Base-by-base conservation (phyloP, 2,113 vertebrate genomes). In the Tursiops truncatus region DNA sequence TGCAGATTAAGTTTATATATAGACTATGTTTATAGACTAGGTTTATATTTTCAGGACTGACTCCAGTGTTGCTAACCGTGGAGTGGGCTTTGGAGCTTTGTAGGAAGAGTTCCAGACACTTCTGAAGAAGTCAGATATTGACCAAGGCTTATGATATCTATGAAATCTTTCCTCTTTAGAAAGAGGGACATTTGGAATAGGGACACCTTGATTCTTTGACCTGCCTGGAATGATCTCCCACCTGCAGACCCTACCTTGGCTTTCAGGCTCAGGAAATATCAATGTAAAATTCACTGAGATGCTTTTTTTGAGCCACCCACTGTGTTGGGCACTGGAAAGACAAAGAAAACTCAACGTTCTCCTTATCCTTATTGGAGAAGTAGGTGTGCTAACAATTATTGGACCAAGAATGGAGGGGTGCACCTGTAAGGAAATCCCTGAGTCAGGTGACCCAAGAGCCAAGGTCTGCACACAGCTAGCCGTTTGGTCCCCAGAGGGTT, bases 101-200 rank as follows among this genome's bases (percentile, higher is more conserved):
- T 13, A 58, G 28, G 15, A 82, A 94, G 50, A 50, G 31, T 73
- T 77, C 3, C 14, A 62, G 25, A 73, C 11, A 31, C 2, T 73
- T 80, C 81, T n/a, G 50, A 97, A 62, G 28, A 70, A 76, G 21
- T 95, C 44, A 92, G 38, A 65, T 82, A 62, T n/a, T 85, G 58
- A 63, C 65, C 41, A 36, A 41, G 20, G 17, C 31, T 88, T 41
- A 50, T 1, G 9, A 2, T 80, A 56, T 67, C 60, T 84, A 31
- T 67, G 63, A 41, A 47, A 56, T 73, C 17, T 14, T 62, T 88
- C 23, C 23, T 74, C 23, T 62, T 26, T 89, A 84, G 65, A 76
- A 74, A 79, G n/a, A 81, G 33, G 53, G 6, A 58, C 28, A 26
- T 67, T 71, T 13, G 65, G 33, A 74, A 53, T 36, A 47, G 8